Evolutionary conservation across 2,888 invertebrate species (phyloP).

Genomic region (Leucophora obtusa): DNA sequence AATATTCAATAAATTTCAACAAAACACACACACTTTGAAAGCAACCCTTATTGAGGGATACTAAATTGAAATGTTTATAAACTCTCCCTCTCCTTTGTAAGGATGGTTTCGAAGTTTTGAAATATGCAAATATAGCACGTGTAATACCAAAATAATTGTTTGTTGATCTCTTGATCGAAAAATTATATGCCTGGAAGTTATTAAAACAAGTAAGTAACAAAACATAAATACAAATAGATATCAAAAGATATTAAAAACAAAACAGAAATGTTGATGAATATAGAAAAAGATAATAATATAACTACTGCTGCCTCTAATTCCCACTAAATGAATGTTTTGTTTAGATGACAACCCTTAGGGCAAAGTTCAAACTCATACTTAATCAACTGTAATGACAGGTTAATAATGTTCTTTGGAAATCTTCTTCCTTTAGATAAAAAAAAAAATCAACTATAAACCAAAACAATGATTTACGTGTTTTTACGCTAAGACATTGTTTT

Average conservation of each 20-base stretch:
- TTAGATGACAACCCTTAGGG: constrained; percentile 5
- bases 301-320: constrained; percentile 4
- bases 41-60: constrained; percentile 38
- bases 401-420: constrained; percentile 52
- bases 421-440: background rate
- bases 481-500: constrained; percentile 12
- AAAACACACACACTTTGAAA: constrained; percentile 16
- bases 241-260: constrained; percentile 16
- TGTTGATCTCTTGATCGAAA: constrained; percentile 75
- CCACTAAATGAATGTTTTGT: background rate
- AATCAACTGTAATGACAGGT: constrained; percentile 58
- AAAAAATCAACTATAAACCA: background rate
- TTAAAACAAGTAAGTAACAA: constrained; percentile 63
- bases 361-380: constrained; percentile 22
- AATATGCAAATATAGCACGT: constrained; percentile 60
- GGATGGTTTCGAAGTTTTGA: background rate
- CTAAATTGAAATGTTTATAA: constrained; percentile 22
- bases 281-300: background rate
- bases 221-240: constrained; percentile 26
- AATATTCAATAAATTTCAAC: constrained; percentile 54
- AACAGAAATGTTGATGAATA: background rate
- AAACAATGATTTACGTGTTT: constrained; percentile 21
- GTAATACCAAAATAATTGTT: constrained; percentile 68
- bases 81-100: background rate
- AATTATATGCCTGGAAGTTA: constrained; percentile 73